Evolutionary conservation across 2,888 invertebrate species (phyloP), one percentile per base, ranked within the genome.

Genomic region (Neria commutata): DNA sequence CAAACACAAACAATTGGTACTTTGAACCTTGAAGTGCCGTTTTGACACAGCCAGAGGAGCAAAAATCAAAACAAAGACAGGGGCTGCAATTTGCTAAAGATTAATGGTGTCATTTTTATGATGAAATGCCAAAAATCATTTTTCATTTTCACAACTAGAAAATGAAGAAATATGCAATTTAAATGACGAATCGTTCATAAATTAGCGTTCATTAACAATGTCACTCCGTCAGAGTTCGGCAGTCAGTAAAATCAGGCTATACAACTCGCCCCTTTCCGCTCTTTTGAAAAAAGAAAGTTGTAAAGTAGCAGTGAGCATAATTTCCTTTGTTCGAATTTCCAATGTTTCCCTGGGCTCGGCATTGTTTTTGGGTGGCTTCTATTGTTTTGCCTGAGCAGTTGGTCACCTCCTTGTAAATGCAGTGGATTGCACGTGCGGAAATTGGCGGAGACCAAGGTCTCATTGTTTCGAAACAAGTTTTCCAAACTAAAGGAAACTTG

Each of bases 201-300:
- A 72, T 73, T 72, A 71, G 68, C 69, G 67, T 70, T 73, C 76
- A 77, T 75, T 76, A 73, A 64, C 69, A 61, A 69, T 67, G 67
- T 66, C 73, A 72, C 25, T 65, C 16, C 37, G n/a, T 14, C 37
- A 8, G 11, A 8, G n/a, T n/a, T 37, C 6, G 6, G 4, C 37
- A 4, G n/a, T n/a, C n/a, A n/a, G n/a, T n/a, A n/a, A n/a, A n/a
- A n/a, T n/a, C n/a, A n/a, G n/a, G n/a, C n/a, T n/a, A n/a, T n/a
- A n/a, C n/a, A n/a, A n/a, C n/a, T n/a, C n/a, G n/a, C n/a, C n/a
- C n/a, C n/a, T n/a, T n/a, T n/a, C n/a, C n/a, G n/a, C n/a, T n/a
- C n/a, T n/a, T n/a, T n/a, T n/a, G n/a, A n/a, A n/a, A n/a, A n/a
- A n/a, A n/a, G n/a, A n/a, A n/a, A n/a, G n/a, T n/a, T n/a, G n/a